phyloP scores from a whole-genome alignment of 1,140 invertebrate species.

The Dreissena polymorpha region DNA sequence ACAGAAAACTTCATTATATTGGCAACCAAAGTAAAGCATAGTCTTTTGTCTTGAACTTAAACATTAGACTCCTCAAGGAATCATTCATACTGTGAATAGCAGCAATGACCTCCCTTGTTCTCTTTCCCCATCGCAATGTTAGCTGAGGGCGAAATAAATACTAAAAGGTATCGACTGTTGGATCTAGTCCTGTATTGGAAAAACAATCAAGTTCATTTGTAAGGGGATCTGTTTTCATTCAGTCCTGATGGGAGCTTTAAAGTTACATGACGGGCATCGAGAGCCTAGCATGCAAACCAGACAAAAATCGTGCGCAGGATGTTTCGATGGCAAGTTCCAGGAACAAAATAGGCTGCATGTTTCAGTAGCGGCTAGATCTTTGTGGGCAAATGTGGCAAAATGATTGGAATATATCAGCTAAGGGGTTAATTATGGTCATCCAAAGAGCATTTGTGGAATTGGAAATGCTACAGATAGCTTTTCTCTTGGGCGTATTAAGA shows the following conservation, averaged over 20 bases:
- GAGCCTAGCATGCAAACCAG: no score
- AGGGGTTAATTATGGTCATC: conserved; percentile 45
- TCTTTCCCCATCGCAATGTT: conserved; percentile 1
- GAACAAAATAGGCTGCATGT: no score
- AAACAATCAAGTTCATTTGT: conserved; percentile 44
- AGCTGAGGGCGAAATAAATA: conserved; percentile 3
- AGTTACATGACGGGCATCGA: no score
- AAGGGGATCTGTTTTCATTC: conserved; percentile 38
- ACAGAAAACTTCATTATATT: not conserved
- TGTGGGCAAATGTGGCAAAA: no score
- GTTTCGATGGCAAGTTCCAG: no score
- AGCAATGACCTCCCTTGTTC: not conserved
- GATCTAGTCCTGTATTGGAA: conserved; percentile 30
- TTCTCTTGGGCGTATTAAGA: conserved; percentile 29
- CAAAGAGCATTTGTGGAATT: conserved; percentile 34
- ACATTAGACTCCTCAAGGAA: conserved; percentile 3
- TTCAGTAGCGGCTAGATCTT: no score
- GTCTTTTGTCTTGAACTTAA: no score
- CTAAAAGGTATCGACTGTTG: not conserved
- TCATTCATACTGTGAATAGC: conserved; percentile 10
- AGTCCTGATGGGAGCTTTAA: not conserved
- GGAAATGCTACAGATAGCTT: conserved; percentile 23
- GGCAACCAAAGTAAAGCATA: not conserved
- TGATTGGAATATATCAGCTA: conserved; percentile 9
- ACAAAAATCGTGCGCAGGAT: no score